These are phyloP conservation scores for Notarius quadriscutis DNA, from an alignment of 2,113 vertebrate genomes.

Conservation along the genomic window DNA sequence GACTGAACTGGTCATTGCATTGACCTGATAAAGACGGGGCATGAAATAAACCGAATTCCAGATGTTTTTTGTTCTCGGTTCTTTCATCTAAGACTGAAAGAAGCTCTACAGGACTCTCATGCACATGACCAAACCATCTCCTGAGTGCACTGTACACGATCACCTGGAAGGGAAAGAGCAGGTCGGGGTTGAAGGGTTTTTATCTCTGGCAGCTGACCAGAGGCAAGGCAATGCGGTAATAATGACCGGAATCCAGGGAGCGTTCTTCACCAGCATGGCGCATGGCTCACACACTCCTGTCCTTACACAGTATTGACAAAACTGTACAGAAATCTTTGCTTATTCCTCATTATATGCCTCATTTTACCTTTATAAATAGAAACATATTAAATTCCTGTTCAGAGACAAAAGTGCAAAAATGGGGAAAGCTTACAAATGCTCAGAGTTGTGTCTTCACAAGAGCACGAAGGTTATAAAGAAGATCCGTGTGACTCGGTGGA, in stretches of 20 bases:
- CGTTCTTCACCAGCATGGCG: neutral
- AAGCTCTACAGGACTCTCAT: neutral
- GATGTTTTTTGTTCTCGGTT: neutral
- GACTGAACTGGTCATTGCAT: neutral
- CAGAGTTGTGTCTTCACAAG: slow-evolving; percentile 3
- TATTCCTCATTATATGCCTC: slow-evolving; percentile 20
- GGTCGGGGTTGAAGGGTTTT: neutral
- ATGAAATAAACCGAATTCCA: too few species aligned
- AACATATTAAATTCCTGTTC: slow-evolving; percentile 60
- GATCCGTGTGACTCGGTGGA: neutral
- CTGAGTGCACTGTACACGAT: neutral
- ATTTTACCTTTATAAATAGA: slow-evolving; percentile 64
- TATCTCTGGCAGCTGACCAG: slow-evolving; percentile 11
- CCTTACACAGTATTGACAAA: slow-evolving; percentile 53
- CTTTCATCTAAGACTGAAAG: neutral
- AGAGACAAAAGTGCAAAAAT: slow-evolving; percentile 64
- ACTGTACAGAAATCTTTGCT: slow-evolving; percentile 63
- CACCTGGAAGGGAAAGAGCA: neutral
- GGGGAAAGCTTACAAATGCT: slow-evolving; percentile 9
- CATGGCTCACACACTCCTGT: slow-evolving; percentile 23
- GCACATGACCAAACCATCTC: neutral
- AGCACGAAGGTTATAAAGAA: slow-evolving; percentile 8
- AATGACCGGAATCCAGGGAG: neutral
- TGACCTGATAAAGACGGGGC: too few species aligned
- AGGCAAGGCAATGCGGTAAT: slow-evolving; percentile 47